Conservation (phyloP, 2,888 invertebrate species). For the Allacma fusca region DNA sequence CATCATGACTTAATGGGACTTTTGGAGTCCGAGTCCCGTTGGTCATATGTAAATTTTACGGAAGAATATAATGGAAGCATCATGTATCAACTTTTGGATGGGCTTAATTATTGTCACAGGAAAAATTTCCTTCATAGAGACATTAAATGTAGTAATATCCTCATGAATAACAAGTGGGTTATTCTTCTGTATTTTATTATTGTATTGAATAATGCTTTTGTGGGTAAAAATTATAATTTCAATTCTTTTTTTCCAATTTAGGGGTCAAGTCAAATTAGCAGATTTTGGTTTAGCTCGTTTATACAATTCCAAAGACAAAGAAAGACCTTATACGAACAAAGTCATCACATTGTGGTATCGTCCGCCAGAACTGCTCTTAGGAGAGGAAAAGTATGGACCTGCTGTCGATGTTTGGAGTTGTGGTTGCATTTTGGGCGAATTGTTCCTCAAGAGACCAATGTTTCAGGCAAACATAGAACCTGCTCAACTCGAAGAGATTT, state of each 20-base stretch:
- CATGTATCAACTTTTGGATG: slow-evolving; percentile 95
- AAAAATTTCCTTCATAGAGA: slow-evolving; percentile 99
- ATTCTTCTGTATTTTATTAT: too few species aligned
- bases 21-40: slow-evolving; percentile 95
- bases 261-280: slow-evolving; percentile 97
- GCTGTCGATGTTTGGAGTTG: slow-evolving; percentile 99
- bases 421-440: slow-evolving; percentile 97
- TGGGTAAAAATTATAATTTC: too few species aligned
- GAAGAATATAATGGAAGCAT: slow-evolving; percentile 96
- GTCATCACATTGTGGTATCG: slow-evolving; percentile 99
- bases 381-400: slow-evolving; percentile 96
- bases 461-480: slow-evolving; percentile 94
- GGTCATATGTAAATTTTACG: slow-evolving; percentile 84
- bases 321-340: slow-evolving; percentile 97
- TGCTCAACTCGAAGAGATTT: slow-evolving; percentile 93
- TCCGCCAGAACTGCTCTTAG: slow-evolving; percentile 94
- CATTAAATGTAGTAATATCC: slow-evolving; percentile 98
- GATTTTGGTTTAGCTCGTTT: slow-evolving; percentile 97
- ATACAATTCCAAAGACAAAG: slow-evolving; percentile 93
- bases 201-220: too few species aligned
- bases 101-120: slow-evolving; percentile 95
- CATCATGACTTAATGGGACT: slow-evolving; percentile 99
- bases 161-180: slow-evolving; percentile 97
- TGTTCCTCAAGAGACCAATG: slow-evolving; percentile 93
- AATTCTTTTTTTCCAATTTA: slow-evolving; percentile 66